Evolutionary conservation across 37 sponge, comb jelly and placozoan species (phyloP), one percentile per base, ranked within the genome.

Genomic region (Dysidea cf. avara): DNA sequence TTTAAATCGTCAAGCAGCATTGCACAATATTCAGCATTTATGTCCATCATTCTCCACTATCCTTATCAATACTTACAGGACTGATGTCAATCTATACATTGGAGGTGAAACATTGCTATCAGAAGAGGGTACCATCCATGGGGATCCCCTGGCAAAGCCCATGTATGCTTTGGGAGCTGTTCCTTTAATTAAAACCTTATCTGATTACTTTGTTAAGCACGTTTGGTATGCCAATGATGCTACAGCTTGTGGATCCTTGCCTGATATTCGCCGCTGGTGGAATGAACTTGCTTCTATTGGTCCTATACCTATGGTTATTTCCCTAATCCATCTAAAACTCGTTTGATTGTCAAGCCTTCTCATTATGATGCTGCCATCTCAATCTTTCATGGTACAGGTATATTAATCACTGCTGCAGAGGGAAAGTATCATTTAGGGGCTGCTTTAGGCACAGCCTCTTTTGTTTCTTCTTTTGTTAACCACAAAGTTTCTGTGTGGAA

Each of bases 61-160:
- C 6, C 61, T 72, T 16, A 24, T 39, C 14, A 81, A 81, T 30
- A 72, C 81, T 22, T 81, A 72, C 48, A 29, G 59, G 28, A 18
- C 33, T 7, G 47, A 54, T 22, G 59, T 75, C 33, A 68, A 13
- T 25, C 61, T 68, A 29, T 68, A 50, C 24, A 58, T 79, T 13
- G 65, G 61, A 51, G 83, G 76, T 17, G 65, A 68, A 39, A 35
- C 53, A 13, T 61, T 83, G 22, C 29, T 57, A n/a, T 83, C 83
- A 52, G 50, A 24, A 51, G 83, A 81, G 39, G 81, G 81, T n/a
- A 81, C 81, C 30, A 81, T 66, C 5, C 81, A 81, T 36, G 73
- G 81, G 0, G 76, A 68, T 22, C 69, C 68, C 22, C 53, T 74
- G 21, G 75, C 75, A 25, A 83, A 61, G 76, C 53, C 61, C 21